Evolutionary conservation across 1,140 invertebrate species (phyloP).

Genomic region (Caligus rogercresseyi): DNA sequence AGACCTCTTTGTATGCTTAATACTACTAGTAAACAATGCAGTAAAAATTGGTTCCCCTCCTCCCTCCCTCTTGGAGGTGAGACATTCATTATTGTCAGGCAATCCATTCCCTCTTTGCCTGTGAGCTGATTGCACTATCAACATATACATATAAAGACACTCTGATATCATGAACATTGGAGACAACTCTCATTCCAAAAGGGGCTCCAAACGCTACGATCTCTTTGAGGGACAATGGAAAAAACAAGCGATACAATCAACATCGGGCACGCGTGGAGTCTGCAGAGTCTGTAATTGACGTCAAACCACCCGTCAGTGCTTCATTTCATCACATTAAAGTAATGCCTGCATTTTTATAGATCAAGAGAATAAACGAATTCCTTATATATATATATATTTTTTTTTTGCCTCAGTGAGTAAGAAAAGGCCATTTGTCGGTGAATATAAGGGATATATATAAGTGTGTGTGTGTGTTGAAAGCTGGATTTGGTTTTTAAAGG

Average conservation of each 20-base stretch:
- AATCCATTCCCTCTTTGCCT: no score
- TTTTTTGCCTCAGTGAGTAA: no score
- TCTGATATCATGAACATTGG: constrained; percentile 5
- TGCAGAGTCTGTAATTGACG: not conserved
- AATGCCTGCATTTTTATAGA: not conserved
- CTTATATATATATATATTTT: no score
- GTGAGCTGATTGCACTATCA: no score
- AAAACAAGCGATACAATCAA: not conserved
- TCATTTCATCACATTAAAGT: constrained; percentile 4
- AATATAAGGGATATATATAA: no score
- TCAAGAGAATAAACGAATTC: no score
- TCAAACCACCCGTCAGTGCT: constrained; percentile 1
- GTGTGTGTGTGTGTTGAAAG: no score
- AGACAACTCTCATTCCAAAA: not conserved
- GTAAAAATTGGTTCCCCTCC: not conserved
- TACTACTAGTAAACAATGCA: not conserved
- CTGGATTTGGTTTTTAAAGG: no score
- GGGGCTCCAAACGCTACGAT: not conserved
- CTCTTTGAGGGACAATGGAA: constrained; percentile 14
- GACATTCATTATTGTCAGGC: not conserved
- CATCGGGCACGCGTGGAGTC: not conserved
- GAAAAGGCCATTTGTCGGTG: no score
- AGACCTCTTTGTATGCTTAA: not conserved
- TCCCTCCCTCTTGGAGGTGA: not conserved
- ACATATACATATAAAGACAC: no score